These are phyloP conservation scores for Leptopilina myrica DNA, from an alignment of 2,888 invertebrate species.

Conservation along the genomic window DNA sequence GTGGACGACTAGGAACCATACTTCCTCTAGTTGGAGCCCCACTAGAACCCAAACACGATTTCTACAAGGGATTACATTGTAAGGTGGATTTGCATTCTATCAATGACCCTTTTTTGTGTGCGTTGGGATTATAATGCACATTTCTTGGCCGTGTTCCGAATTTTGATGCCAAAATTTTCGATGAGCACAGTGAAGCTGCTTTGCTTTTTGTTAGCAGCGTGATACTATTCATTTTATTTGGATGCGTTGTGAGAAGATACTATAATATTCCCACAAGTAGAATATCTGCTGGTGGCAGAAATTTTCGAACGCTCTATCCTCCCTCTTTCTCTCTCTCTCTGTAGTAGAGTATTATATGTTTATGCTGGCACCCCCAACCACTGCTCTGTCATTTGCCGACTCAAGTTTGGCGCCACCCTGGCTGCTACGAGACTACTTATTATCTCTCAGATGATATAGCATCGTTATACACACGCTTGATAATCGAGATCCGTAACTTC, in stretches of 20 bases:
- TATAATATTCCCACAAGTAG: conserved; percentile 25
- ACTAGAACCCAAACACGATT: too few relatives aligned
- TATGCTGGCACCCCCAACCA: conserved; percentile 33
- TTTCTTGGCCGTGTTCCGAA: conserved; percentile 28
- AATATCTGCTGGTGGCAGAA: background rate
- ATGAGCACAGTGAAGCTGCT: background rate
- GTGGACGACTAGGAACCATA: too few relatives aligned
- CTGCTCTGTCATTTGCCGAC: conserved; percentile 54
- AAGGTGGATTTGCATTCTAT: background rate
- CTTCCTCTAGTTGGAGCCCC: too few relatives aligned
- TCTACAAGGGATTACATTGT: too few relatives aligned
- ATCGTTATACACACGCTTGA: conserved; percentile 1
- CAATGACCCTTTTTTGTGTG: background rate
- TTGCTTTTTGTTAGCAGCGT: background rate
- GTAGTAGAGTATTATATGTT: conserved; percentile 5
- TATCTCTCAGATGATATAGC: conserved; percentile 23
- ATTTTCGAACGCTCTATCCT: conserved; percentile 19
- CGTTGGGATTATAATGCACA: background rate
- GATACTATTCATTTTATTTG: background rate
- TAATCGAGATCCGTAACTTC: conserved; percentile 19
- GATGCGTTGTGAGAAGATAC: background rate
- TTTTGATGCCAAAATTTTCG: conserved; percentile 13
- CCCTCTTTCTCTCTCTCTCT: background rate
- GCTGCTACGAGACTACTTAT: conserved; percentile 44
- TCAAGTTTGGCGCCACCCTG: conserved; percentile 54